Evolutionary conservation across 1,140 invertebrate genomes (phyloP), one percentile per base, ranked within the genome.

Genomic region (Helicoverpa zea): DNA sequence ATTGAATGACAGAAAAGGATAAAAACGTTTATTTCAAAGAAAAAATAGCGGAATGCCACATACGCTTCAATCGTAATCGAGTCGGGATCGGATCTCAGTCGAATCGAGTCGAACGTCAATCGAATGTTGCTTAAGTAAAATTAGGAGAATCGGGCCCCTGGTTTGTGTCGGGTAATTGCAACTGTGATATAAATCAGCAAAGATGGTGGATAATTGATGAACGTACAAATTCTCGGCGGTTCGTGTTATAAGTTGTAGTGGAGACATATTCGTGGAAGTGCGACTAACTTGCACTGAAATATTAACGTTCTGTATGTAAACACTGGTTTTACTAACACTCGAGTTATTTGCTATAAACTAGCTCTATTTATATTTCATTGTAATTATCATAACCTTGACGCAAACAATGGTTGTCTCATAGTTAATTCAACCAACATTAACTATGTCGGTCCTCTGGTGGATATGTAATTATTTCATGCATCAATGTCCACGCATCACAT

Each of bases 131-230:
- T n/a, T n/a, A n/a, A n/a, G n/a, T n/a, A n/a, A n/a, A n/a, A n/a
- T n/a, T n/a, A n/a, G n/a, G n/a, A n/a, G n/a, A n/a, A n/a, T n/a
- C n/a, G n/a, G n/a, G n/a, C n/a, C n/a, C n/a, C n/a, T n/a, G 83
- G 80, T 84, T 86, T 77, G 73, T 83, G 79, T 88, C 83, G 51
- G 18, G 72, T 74, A 76, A 70, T 81, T 83, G 64, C 66, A 58
- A 74, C 59, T 80, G 63, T 75, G 81, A 49, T 80, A 79, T 84
- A 84, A 84, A 86, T 85, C 81, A 80, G 56, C 52, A 56, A 70
- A 79, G 79, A 81, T 83, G 54, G 61, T 81, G 58, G 81, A 54
- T 79, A 80, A 81, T 59, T 68, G 64, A 49, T 68, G 61, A 64
- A 43, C 30, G 77, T 56, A 76, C 79, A 58, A 74, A 59, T 59